A percentile compares a stretch with the other conserved stretches of the same genome.
phyloP scores from a whole-genome alignment of 2,888 invertebrate species.

The Oconnorella tubifera region DNA sequence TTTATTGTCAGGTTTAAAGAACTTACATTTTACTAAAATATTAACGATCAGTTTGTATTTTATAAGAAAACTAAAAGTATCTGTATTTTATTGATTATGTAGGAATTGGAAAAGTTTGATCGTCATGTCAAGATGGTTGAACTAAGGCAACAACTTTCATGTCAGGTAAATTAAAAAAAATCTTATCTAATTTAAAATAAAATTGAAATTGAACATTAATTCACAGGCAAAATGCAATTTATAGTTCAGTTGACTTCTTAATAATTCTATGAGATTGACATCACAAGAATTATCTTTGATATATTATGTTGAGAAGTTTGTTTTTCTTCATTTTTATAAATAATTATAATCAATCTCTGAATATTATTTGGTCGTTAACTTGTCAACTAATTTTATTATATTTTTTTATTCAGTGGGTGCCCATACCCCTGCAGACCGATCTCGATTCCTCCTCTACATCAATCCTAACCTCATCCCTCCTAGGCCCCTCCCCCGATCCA shows the following conservation, averaged over 20 bases:
- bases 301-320: too few species aligned
- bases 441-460: background rate
- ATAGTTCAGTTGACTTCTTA: too few species aligned
- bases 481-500: conserved; percentile 6
- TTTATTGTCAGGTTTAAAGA: too few species aligned
- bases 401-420: background rate
- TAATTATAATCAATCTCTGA: too few species aligned
- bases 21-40: too few species aligned
- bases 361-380: too few species aligned
- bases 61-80: background rate
- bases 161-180: background rate
- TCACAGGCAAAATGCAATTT: too few species aligned
- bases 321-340: too few species aligned
- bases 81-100: background rate
- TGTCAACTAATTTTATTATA: too few species aligned
- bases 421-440: background rate
- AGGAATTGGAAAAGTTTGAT: conserved; percentile 3
- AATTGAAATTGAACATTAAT: background rate
- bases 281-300: too few species aligned
- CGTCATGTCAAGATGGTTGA: conserved; percentile 1
- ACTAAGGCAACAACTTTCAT: background rate
- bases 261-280: too few species aligned
- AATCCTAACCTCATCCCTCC: background rate
- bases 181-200: background rate
- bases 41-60: too few species aligned